These are phyloP conservation scores for Anthonomus grandis DNA, from an alignment of 1,140 invertebrate genomes.

Conservation along the genomic window DNA sequence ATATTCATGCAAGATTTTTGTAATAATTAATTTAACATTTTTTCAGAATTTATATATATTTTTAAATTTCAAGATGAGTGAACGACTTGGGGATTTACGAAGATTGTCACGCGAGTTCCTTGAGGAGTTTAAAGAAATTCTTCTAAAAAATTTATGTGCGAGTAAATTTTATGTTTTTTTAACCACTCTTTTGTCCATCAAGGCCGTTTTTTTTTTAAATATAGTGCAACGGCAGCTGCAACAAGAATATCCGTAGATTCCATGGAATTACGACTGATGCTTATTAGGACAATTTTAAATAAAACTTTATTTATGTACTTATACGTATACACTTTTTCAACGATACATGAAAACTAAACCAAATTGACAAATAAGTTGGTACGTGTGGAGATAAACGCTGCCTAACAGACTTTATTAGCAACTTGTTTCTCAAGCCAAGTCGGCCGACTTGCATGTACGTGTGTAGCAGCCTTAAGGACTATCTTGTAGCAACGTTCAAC, in stretches of 20 bases:
- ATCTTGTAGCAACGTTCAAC: too few species aligned
- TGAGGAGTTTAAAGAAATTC: slow-evolving; percentile 6
- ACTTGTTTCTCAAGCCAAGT: not conserved
- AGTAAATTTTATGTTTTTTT: slow-evolving; percentile 30
- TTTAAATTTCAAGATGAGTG: slow-evolving; percentile 12
- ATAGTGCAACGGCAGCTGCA: slow-evolving; percentile 3
- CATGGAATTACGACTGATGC: not conserved
- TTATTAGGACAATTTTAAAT: slow-evolving; percentile 3
- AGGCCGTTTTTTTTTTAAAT: slow-evolving; percentile 5
- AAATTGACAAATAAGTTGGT: slow-evolving; percentile 1
- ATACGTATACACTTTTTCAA: not conserved
- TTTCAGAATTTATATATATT: slow-evolving; percentile 1
- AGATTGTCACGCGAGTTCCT: slow-evolving; percentile 6
- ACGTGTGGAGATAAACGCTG: too few species aligned
- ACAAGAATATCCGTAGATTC: not conserved
- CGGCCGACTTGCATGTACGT: too few species aligned
- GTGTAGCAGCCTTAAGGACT: not conserved
- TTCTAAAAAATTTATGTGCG: slow-evolving; percentile 34
- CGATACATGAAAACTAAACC: not conserved
- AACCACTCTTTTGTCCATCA: slow-evolving; percentile 31
- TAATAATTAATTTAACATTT: too few species aligned
- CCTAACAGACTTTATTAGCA: not conserved
- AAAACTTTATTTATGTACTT: slow-evolving; percentile 8
- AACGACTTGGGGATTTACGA: slow-evolving; percentile 7
- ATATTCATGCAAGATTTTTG: too few species aligned